Evolutionary conservation across 2,113 vertebrate species (phyloP), one percentile per base, ranked within the genome.

Genomic region (Spilogale gracilis): DNA sequence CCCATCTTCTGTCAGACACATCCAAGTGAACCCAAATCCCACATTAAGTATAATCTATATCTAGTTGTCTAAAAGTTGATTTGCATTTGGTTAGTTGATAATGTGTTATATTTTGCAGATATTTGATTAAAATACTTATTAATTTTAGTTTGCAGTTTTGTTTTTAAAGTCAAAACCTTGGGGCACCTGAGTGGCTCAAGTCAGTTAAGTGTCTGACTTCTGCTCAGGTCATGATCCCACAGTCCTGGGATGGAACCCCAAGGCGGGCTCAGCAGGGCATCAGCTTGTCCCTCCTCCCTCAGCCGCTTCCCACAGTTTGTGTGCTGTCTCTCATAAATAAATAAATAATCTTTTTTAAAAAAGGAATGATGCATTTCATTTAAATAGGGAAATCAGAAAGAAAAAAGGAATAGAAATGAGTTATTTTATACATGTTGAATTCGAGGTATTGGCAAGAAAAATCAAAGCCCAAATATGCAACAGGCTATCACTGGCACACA

Each of bases 81-180:
- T 95, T 91, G 2, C 48, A 92, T 50, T 60, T 60, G 20, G 67
- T 84, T 63, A 50, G 9, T 84, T 79, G 10, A 90, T 9, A 86
- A 3, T 2, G 45, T 61, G 81, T 56, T 84, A 80, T 30, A 23
- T 21, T 65, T 63, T 52, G 11, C 18, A 69, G 10, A 63, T 10
- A 52, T 80, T 45, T 63, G 88, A 48, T 56, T 94, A 79, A 97
- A 83, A 32, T 14, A n/a, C 73, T 85, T 38, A 58, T 48, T 80
- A 69, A 76, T 69, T 91, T 90, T 65, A 76, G 86, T 63, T 74
- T 67, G 30, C 5, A 67, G 2, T 65, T 67, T 45, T 92, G 32
- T 73, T 97, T 85, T 89, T 84, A 63, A 93, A 20, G 12, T 9
- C 21, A 92, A 92, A 92, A 45, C 18, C 23, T 60, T 61, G 9